These are phyloP conservation scores for Drosophila tani DNA, from an alignment of 1,140 invertebrate species.

Conservation along the genomic window DNA sequence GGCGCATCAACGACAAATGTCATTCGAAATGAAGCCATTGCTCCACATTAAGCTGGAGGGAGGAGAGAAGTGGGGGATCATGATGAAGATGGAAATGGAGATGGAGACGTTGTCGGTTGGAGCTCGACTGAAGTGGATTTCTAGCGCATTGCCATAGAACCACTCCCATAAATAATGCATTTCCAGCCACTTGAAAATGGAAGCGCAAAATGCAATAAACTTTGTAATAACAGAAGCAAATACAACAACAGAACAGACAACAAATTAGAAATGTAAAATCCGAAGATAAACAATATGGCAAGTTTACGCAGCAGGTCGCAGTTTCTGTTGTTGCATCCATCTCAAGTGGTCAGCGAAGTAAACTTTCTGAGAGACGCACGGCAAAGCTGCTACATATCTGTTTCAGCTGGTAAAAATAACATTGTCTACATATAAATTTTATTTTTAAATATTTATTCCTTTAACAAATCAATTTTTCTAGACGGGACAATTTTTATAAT, in stretches of 20 bases:
- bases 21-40: conserved; percentile 79
- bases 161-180: conserved; percentile 75
- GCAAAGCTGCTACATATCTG: background rate
- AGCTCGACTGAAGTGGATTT: conserved; percentile 65
- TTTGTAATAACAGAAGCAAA: conserved; percentile 25
- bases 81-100: conserved; percentile 36
- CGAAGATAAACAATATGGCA: conserved; percentile 31
- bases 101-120: conserved; percentile 30
- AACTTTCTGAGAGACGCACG: background rate
- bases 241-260: conserved; percentile 21
- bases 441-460: background rate
- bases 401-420: background rate
- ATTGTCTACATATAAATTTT: background rate
- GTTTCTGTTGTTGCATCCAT: conserved; percentile 2
- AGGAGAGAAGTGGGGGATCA: background rate
- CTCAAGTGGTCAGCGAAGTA: conserved; percentile 1
- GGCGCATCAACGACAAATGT: conserved; percentile 71
- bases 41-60: conserved; percentile 54
- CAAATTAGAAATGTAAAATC: conserved; percentile 56
- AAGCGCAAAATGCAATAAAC: conserved; percentile 72
- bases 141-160: conserved; percentile 66
- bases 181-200: conserved; percentile 70
- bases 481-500: background rate
- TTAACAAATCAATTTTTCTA: background rate
- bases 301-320: conserved; percentile 35